Conservation (phyloP, 2,797 vertebrate species). For the Pseudomugil tenellus region DNA sequence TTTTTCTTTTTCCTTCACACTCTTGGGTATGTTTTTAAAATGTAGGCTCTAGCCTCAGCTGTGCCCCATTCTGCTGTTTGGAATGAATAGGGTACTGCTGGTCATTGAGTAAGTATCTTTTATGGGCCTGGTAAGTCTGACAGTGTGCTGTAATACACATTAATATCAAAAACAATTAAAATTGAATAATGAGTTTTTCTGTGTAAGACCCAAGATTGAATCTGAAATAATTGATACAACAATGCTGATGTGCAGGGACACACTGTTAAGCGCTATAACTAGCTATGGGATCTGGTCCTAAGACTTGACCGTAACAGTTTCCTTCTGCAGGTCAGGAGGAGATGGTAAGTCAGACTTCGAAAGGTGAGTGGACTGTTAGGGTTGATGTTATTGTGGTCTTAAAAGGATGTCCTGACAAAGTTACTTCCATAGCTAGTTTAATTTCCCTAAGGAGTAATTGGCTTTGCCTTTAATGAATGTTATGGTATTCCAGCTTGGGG, state of each 20-base stretch:
- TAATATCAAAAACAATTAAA: constrained; percentile 77
- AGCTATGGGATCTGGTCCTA: constrained; percentile 84
- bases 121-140: constrained; percentile 93
- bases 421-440: constrained; percentile 87
- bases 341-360: constrained; percentile 76
- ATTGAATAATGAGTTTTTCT: constrained; percentile 86
- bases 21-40: constrained; percentile 91
- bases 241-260: constrained; percentile 82
- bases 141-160: constrained; percentile 86
- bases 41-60: constrained; percentile 92
- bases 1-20: constrained; percentile 76
- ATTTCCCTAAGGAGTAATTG: constrained; percentile 60
- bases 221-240: constrained; percentile 59
- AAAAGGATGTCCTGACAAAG: constrained; percentile 81
- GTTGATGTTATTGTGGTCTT: constrained; percentile 44
- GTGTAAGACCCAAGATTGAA: constrained; percentile 88
- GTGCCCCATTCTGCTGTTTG: constrained; percentile 93
- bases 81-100: constrained; percentile 95
- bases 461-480: constrained; percentile 34
- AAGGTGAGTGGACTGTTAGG: constrained; percentile 75
- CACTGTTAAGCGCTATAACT: constrained; percentile 81
- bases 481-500: constrained; percentile 6
- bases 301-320: constrained; percentile 72
- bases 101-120: constrained; percentile 92
- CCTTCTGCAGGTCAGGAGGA: constrained; percentile 80